Conservation (phyloP, 2,113 vertebrate genomes). For the Xenopus tropicalis region DNA sequence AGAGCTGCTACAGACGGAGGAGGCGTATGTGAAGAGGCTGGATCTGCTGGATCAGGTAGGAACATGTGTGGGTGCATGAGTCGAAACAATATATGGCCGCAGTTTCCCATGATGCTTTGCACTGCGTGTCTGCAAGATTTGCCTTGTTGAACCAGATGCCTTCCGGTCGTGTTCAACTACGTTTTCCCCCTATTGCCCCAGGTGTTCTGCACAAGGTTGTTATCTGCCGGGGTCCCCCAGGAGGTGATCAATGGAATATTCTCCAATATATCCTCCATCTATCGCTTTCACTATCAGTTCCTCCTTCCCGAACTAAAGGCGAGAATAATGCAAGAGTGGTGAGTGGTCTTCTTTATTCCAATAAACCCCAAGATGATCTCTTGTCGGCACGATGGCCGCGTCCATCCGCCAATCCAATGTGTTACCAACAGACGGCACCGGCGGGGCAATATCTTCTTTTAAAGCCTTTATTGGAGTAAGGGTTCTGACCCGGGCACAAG, state of each 20-base stretch:
- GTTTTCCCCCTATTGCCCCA: slow-evolving; percentile 44
- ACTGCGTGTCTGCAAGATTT: no score
- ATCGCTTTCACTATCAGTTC: slow-evolving; percentile 91
- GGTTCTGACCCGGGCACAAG: no score
- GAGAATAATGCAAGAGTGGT: slow-evolving; percentile 91
- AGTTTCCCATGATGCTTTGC: no score
- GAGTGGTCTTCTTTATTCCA: slow-evolving; percentile 50
- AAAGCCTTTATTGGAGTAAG: no score
- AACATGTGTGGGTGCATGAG: background rate
- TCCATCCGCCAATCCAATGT: no score
- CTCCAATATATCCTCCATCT: slow-evolving; percentile 97
- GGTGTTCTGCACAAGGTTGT: slow-evolving; percentile 92
- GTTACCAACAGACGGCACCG: no score
- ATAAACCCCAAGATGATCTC: no score
- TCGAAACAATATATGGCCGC: background rate
- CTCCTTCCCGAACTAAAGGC: slow-evolving; percentile 89
- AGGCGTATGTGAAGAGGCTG: slow-evolving; percentile 88
- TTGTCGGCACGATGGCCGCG: no score
- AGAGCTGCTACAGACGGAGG: slow-evolving; percentile 91
- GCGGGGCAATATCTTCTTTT: no score
- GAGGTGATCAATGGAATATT: slow-evolving; percentile 94
- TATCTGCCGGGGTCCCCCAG: slow-evolving; percentile 78
- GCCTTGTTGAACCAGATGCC: background rate
- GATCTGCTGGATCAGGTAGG: slow-evolving; percentile 94
- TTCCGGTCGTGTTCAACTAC: no score